phyloP scores from a whole-genome alignment of 2,113 vertebrate species.

The Nerophis ophidion region DNA sequence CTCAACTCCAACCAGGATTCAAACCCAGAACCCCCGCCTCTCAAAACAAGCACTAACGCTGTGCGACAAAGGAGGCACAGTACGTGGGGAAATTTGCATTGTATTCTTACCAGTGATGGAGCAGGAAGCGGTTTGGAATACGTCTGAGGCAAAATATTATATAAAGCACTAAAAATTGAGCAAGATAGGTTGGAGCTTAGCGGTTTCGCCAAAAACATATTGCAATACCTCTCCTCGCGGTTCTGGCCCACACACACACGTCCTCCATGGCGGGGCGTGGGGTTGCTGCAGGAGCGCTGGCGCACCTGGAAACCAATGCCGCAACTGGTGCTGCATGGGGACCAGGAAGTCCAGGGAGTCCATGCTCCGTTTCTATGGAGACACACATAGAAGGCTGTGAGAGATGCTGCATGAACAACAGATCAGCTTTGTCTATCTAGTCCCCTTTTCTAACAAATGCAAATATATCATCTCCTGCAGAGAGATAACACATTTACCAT shows the following conservation, averaged over 20 bases:
- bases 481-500: background rate
- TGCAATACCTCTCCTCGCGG: constrained; percentile 84
- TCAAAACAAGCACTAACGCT: too few relatives aligned
- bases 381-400: constrained; percentile 20
- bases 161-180: too few relatives aligned
- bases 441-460: background rate
- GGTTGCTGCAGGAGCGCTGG: constrained; percentile 95
- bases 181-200: too few relatives aligned
- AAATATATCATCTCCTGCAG: background rate
- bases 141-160: too few relatives aligned
- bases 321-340: constrained; percentile 92
- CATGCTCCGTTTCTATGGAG: constrained; percentile 88
- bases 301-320: constrained; percentile 97
- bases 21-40: too few relatives aligned
- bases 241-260: constrained; percentile 96
- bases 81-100: too few relatives aligned
- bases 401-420: background rate
- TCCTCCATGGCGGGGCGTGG: constrained; percentile 88
- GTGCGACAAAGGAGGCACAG: too few relatives aligned
- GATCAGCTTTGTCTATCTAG: background rate
- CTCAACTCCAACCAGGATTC: too few relatives aligned
- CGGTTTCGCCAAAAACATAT: too few relatives aligned
- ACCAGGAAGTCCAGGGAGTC: constrained; percentile 96
- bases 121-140: too few relatives aligned
- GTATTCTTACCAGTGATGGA: too few relatives aligned